Base-by-base conservation (phyloP, 2,113 vertebrate species). In the Hemibagrus wyckioides region DNA sequence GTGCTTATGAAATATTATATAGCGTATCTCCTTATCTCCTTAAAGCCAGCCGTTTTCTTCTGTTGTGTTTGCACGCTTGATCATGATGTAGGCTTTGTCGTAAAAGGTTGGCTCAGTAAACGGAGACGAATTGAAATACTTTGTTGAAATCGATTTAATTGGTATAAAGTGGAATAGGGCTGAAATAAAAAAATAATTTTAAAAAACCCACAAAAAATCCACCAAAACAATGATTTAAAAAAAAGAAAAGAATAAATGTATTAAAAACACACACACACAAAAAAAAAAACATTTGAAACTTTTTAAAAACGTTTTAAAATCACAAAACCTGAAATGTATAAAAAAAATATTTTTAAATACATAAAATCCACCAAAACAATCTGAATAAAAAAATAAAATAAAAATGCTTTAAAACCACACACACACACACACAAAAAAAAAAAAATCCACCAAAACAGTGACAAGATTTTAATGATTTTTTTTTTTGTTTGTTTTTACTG, bases 101-200 rank as follows among this genome's bases (percentile, higher is more conserved):
- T 56, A 39, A 73, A 84, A 52, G 30, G 52, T 75, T 59, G 50
- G 69, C 75, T 44, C 57, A 63, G 80, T 61, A 82, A 63, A 82
- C 44, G 21, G 23, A 82, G 56, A 28, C 0, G 0, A 25, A 4
- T 82, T 59, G 14, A 6, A 33, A 77, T 9, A 28, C 39, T 28
- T 48, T 48, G 44, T 48, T 0, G 4, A 21, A 50, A 50, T 56
- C 21, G 19, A 59, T 59, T 81, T 81, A 80, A 9, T 17, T 80
- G 17, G 17, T 21, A 57, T 6, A 25, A 2, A 79, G 5, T 52
- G 25, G 15, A 36, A 36, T 36, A 15, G 6, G 39, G 6, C 7
- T 41, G 2, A 41, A 23, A 41, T 8, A 21, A 23, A 19, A 23
- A 6, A 23, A 21, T 2, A 0, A 19, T n/a, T n/a, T n/a, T n/a